Percentiles rank a stretch among this genome's conserved stretches.
Conservation (phyloP, 1,140 invertebrate genomes). For the Eulimnadia texana region DNA sequence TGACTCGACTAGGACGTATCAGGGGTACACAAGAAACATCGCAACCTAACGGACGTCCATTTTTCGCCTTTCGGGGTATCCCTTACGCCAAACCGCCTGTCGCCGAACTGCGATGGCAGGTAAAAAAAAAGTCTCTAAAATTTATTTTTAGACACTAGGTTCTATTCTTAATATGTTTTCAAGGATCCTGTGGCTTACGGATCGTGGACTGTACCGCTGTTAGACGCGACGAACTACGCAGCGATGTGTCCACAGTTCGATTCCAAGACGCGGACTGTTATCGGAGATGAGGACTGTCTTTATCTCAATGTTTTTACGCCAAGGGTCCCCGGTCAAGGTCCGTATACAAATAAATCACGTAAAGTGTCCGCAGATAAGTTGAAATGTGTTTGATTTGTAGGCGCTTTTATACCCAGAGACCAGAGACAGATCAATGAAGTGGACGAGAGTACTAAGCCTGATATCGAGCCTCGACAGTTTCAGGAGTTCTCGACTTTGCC, state of each 20-base stretch:
- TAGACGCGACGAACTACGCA: constrained; percentile 11
- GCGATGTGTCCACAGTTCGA: constrained; percentile 14
- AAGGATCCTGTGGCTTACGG: constrained; percentile 15
- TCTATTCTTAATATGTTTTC: too few relatives aligned
- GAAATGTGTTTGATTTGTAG: too few relatives aligned
- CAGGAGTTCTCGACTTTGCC: constrained; percentile 20
- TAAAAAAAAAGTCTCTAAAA: constrained; percentile 1
- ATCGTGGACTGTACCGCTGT: background rate
- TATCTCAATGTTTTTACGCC: constrained; percentile 23
- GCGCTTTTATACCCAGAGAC: too few relatives aligned
- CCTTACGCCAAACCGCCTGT: constrained; percentile 39
- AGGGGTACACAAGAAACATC: constrained; percentile 10
- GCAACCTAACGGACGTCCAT: constrained; percentile 24
- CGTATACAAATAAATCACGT: too few relatives aligned
- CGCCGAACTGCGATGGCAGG: constrained; percentile 32
- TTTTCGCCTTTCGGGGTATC: constrained; percentile 35
- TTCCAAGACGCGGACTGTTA: background rate
- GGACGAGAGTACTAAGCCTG: too few relatives aligned
- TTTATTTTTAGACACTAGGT: background rate
- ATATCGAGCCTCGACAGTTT: too few relatives aligned
- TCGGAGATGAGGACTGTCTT: constrained; percentile 23
- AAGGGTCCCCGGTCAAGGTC: constrained; percentile 19
- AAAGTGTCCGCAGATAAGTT: too few relatives aligned
- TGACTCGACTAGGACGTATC: constrained; percentile 3
- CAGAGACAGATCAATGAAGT: too few relatives aligned